Percentiles rank a stretch among this genome's conserved stretches.
Conservation (phyloP, 2,888 invertebrate species). For the Meiosimyza platycephala region DNA sequence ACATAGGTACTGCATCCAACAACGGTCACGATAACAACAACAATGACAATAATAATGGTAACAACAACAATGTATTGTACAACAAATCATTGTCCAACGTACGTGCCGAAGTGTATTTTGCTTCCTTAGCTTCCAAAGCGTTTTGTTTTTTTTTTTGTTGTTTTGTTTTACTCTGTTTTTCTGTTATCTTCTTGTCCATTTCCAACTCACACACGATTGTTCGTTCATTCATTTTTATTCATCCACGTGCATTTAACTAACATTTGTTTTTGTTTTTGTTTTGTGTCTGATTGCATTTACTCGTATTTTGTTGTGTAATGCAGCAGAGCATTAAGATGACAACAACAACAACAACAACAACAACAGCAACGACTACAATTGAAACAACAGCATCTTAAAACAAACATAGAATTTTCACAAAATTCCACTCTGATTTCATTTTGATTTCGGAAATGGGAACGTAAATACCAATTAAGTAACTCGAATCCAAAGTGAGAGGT, state of each 20-base stretch:
- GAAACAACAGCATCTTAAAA: constrained; percentile 6
- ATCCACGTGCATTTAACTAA: constrained; percentile 62
- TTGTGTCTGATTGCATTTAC: constrained; percentile 20
- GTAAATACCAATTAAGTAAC: constrained; percentile 55
- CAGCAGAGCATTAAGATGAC: constrained; percentile 5
- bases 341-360: constrained; percentile 11
- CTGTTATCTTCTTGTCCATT: constrained; percentile 31
- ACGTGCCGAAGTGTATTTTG: constrained; percentile 27
- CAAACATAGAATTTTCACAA: constrained; percentile 38
- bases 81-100: constrained; percentile 24
- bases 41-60: constrained; percentile 13
- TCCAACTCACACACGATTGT: background rate
- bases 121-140: constrained; percentile 4
- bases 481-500: constrained; percentile 20
- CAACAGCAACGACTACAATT: constrained; percentile 14
- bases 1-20: background rate
- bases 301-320: constrained; percentile 22
- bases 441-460: constrained; percentile 54
- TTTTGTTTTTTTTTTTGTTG: constrained; percentile 9
- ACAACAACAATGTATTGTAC: background rate
- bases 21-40: constrained; percentile 11
- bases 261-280: constrained; percentile 52
- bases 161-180: constrained; percentile 42
- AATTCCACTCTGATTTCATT: constrained; percentile 48
- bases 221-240: constrained; percentile 58